Conservation (phyloP, 1,140 invertebrate genomes). For the Sinonovacula constricta region DNA sequence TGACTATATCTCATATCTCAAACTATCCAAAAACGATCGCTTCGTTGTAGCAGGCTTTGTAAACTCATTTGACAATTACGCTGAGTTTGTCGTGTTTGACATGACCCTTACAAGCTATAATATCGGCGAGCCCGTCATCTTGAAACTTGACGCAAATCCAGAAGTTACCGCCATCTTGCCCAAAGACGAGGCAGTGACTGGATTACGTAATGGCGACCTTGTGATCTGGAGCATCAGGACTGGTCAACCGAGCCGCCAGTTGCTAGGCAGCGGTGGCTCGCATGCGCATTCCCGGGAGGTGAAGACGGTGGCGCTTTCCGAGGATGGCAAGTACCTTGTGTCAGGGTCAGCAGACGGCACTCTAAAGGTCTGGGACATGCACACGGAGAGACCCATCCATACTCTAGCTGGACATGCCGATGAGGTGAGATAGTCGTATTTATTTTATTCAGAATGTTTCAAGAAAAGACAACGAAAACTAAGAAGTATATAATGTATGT, state of each 20-base stretch:
- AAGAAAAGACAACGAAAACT: not conserved
- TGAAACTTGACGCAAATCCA: conserved; percentile 74
- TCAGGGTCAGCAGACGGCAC: conserved; percentile 77
- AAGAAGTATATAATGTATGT: not conserved
- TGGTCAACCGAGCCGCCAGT: conserved; percentile 72
- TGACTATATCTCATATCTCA: conserved; percentile 74
- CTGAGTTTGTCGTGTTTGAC: conserved; percentile 78
- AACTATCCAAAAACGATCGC: conserved; percentile 72
- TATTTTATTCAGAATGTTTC: not conserved
- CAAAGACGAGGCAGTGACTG: conserved; percentile 77
- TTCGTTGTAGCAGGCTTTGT: conserved; percentile 76
- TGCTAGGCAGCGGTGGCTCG: conserved; percentile 62
- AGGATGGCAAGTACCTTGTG: conserved; percentile 74
- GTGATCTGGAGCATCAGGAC: conserved; percentile 77
- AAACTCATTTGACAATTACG: conserved; percentile 75
- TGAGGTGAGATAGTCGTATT: conserved; percentile 67
- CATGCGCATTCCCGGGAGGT: conserved; percentile 75
- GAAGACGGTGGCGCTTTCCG: conserved; percentile 72
- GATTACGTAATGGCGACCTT: conserved; percentile 76
- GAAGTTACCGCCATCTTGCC: conserved; percentile 76
- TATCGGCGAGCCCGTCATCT: conserved; percentile 70
- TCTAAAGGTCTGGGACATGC: conserved; percentile 76
- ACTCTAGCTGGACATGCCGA: conserved; percentile 75
- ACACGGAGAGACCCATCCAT: conserved; percentile 70
- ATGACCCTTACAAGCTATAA: conserved; percentile 71